Percentiles rank a stretch among this genome's conserved stretches.
Conservation (phyloP, 2,113 vertebrate species). For the Phyllopteryx taeniolatus region DNA sequence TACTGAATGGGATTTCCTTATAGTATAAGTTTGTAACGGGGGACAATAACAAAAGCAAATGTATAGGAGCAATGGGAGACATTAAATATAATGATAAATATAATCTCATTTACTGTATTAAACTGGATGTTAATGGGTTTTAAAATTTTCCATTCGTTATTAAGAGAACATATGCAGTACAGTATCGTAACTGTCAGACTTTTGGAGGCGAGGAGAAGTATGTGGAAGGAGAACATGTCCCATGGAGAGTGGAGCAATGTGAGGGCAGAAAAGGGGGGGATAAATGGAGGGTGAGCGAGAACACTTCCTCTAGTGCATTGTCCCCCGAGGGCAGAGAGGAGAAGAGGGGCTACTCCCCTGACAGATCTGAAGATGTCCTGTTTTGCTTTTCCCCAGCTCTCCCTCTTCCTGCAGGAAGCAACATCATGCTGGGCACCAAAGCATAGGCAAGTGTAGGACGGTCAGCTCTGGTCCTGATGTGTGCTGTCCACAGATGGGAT, state of each 20-base stretch:
- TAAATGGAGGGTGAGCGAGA: constrained; percentile 40
- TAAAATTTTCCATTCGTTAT: neutral
- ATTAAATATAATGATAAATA: neutral
- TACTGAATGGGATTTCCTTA: neutral
- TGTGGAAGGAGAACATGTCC: constrained; percentile 34
- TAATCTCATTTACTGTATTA: neutral
- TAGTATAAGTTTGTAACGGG: no score
- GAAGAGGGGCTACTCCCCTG: constrained; percentile 73
- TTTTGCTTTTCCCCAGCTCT: constrained; percentile 75
- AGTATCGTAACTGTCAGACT: constrained; percentile 5
- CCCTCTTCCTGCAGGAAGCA: constrained; percentile 79
- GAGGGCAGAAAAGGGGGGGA: constrained; percentile 47
- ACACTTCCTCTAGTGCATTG: constrained; percentile 63
- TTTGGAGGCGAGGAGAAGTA: constrained; percentile 42
- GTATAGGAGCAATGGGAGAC: neutral
- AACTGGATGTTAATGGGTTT: neutral
- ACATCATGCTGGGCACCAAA: constrained; percentile 67
- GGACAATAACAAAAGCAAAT: neutral
- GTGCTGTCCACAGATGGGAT: constrained; percentile 19
- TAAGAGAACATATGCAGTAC: neutral
- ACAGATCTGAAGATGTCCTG: constrained; percentile 76
- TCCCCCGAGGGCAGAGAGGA: constrained; percentile 73
- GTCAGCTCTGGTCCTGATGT: constrained; percentile 36
- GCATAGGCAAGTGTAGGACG: constrained; percentile 25
- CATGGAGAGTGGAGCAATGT: constrained; percentile 43